phyloP scores from a whole-genome alignment of 1,140 invertebrate species.

The Drosophila ananassae region DNA sequence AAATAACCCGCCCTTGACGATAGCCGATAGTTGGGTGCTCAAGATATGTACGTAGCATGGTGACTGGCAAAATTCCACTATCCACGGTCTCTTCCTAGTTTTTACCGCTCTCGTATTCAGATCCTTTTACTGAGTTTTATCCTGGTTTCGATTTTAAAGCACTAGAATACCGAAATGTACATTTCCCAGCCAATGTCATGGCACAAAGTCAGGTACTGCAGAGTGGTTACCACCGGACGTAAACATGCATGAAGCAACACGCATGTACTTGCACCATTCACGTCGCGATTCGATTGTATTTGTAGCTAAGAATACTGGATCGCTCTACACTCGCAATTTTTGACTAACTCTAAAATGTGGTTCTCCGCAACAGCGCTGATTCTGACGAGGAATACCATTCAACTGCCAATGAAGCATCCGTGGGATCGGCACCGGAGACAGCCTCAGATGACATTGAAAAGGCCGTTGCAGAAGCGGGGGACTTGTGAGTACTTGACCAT shows the following conservation, averaged over 20 bases:
- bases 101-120: background rate
- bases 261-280: slow-evolving; percentile 36
- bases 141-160: background rate
- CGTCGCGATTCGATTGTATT: slow-evolving; percentile 6
- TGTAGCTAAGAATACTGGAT: background rate
- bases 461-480: slow-evolving; percentile 25
- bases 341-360: background rate
- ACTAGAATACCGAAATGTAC: slow-evolving; percentile 19
- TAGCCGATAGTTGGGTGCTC: background rate
- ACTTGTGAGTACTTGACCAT: slow-evolving; percentile 24
- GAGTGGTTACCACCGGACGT: background rate
- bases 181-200: slow-evolving; percentile 60
- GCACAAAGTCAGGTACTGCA: slow-evolving; percentile 59
- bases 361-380: slow-evolving; percentile 10
- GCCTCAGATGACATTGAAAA: slow-evolving; percentile 26
- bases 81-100: slow-evolving; percentile 3
- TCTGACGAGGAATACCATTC: slow-evolving; percentile 25
- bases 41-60: background rate
- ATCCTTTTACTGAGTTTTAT: background rate
- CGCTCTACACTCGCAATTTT: background rate
- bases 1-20: slow-evolving; percentile 13
- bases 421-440: slow-evolving; percentile 34
- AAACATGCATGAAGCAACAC: slow-evolving; percentile 34
- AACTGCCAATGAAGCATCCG: slow-evolving; percentile 26
- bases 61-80: slow-evolving; percentile 3